Conservation (phyloP, 2,888 invertebrate genomes). For the Phyto melanocephala region DNA sequence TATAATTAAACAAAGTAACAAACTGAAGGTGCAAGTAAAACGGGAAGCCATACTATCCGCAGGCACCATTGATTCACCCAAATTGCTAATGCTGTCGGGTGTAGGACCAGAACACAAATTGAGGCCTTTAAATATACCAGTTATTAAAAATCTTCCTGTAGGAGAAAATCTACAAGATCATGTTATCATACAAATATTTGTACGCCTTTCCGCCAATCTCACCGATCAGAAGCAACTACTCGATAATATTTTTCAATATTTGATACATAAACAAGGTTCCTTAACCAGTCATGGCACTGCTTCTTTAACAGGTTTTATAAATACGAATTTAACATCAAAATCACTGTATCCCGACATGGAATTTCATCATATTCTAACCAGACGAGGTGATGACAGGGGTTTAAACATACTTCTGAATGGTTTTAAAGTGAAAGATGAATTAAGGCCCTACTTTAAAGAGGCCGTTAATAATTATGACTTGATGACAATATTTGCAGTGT, state of each 20-base stretch:
- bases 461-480: slow-evolving; percentile 51
- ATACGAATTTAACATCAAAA: slow-evolving; percentile 78
- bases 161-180: slow-evolving; percentile 91
- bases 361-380: slow-evolving; percentile 77
- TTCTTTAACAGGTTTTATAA: slow-evolving; percentile 81
- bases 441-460: slow-evolving; percentile 31
- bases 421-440: slow-evolving; percentile 47
- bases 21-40: slow-evolving; percentile 67
- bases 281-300: slow-evolving; percentile 77
- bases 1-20: slow-evolving; percentile 79
- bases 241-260: slow-evolving; percentile 78
- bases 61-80: slow-evolving; percentile 74
- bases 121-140: slow-evolving; percentile 66
- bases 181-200: slow-evolving; percentile 80
- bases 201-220: slow-evolving; percentile 75
- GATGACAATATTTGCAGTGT: slow-evolving; percentile 61
- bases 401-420: slow-evolving; percentile 71
- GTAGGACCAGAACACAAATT: slow-evolving; percentile 73
- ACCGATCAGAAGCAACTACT: slow-evolving; percentile 70
- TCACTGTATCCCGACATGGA: slow-evolving; percentile 82
- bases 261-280: slow-evolving; percentile 80
- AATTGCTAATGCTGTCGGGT: slow-evolving; percentile 76
- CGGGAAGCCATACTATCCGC: slow-evolving; percentile 76
- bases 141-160: slow-evolving; percentile 78
- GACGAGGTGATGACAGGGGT: slow-evolving; percentile 43